A percentile compares a stretch with the other conserved stretches of the same genome.
These are phyloP conservation scores for Epizoanthus fatuus DNA, from an alignment of 92 coral and sea anemone species.

Conservation along the genomic window DNA sequence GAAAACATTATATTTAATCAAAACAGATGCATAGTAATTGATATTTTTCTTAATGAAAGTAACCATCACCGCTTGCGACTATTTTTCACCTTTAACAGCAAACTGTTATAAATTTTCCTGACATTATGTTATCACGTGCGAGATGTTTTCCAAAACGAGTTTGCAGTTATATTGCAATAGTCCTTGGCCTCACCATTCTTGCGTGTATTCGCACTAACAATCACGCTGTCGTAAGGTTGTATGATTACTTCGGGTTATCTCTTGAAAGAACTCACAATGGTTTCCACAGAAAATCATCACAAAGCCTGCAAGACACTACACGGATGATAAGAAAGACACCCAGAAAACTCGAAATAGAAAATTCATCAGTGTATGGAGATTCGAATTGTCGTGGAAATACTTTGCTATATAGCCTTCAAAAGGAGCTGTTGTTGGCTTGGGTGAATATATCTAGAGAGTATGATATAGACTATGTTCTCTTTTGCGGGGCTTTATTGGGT, in stretches of 20 bases:
- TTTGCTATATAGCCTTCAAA: constrained; percentile 9
- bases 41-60: neutral
- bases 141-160: neutral
- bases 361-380: constrained; percentile 9
- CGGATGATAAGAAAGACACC: no score
- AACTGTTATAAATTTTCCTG: neutral
- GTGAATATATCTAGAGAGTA: neutral
- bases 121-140: neutral
- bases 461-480: constrained; percentile 4
- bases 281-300: neutral
- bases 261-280: neutral
- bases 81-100: neutral
- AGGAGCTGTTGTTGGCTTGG: constrained; percentile 6
- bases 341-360: neutral
- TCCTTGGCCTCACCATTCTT: neutral
- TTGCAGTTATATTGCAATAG: no score
- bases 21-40: neutral
- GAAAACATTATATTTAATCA: no score
- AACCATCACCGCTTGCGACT: neutral
- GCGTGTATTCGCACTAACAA: neutral
- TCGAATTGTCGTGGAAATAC: constrained; percentile 17
- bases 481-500: constrained; percentile 19
- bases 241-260: neutral
- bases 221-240: neutral
- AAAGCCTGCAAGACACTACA: neutral